phyloP scores from a whole-genome alignment of 2,797 vertebrate species.

The Gorsachius magnificus region DNA sequence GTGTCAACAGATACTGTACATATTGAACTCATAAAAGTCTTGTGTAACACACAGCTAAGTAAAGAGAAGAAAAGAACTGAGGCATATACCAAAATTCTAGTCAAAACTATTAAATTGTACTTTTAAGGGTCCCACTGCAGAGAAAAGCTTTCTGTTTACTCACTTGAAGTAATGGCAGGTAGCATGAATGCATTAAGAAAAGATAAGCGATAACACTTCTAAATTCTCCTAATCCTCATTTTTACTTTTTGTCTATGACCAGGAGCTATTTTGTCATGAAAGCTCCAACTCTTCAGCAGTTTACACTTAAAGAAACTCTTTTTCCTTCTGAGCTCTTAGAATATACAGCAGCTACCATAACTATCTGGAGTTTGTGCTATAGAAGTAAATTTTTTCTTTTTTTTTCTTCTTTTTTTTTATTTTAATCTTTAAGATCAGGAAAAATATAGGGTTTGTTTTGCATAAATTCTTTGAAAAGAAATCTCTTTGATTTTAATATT shows the following conservation, averaged over 20 bases:
- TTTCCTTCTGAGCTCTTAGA: conserved; percentile 22
- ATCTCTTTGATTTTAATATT: conserved; percentile 68
- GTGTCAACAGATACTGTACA: conserved; percentile 60
- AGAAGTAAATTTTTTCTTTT: neutral
- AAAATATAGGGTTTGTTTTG: conserved; percentile 53
- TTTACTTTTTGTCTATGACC: conserved; percentile 32
- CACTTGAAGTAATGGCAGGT: neutral
- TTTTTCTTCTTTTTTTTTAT: neutral
- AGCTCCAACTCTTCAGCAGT: conserved; percentile 1
- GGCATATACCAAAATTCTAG: neutral
- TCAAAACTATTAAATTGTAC: conserved; percentile 14
- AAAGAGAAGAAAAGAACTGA: conserved; percentile 18
- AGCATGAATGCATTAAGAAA: conserved; percentile 17
- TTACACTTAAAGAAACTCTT: conserved; percentile 2
- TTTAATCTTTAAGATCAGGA: conserved; percentile 6
- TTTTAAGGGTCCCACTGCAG: conserved; percentile 9
- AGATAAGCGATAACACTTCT: conserved; percentile 8
- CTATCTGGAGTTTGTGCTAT: neutral
- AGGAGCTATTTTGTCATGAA: conserved; percentile 30
- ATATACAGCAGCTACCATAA: conserved; percentile 17
- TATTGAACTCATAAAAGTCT: conserved; percentile 61
- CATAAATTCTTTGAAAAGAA: conserved; percentile 52
- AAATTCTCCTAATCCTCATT: neutral
- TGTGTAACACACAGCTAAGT: conserved; percentile 15
- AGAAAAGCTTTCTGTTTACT: conserved; percentile 20